Conservation (phyloP, 2,888 invertebrate species). For the Ophonus ardosiacus region DNA sequence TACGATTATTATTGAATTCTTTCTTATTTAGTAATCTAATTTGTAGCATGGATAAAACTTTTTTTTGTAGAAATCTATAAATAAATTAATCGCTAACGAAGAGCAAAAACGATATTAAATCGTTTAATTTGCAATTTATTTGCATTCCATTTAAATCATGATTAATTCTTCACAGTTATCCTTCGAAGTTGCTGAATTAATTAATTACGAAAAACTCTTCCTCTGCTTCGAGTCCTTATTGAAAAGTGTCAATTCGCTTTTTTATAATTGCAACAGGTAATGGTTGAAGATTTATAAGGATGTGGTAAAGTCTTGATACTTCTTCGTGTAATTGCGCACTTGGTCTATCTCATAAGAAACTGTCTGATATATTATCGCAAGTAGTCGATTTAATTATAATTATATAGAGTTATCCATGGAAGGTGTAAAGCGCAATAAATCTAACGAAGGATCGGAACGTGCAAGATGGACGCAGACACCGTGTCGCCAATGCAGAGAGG, state of each 20-base stretch:
- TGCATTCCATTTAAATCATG: conserved; percentile 36
- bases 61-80: conserved; percentile 10
- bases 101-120: conserved; percentile 17
- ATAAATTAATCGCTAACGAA: conserved; percentile 16
- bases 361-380: conserved; percentile 63
- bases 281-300: neutral
- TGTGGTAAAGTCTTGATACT: conserved; percentile 3
- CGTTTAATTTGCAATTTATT: conserved; percentile 51
- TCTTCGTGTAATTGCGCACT: conserved; percentile 56
- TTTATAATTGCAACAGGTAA: conserved; percentile 15
- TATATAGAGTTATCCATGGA: conserved; percentile 59
- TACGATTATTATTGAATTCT: neutral
- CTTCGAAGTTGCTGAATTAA: conserved; percentile 1
- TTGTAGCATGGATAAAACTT: neutral
- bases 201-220: conserved; percentile 41
- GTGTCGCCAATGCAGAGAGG: neutral
- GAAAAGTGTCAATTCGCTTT: conserved; percentile 24
- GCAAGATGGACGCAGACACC: conserved; percentile 22
- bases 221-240: conserved; percentile 8
- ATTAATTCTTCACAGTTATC: conserved; percentile 50
- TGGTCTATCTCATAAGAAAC: conserved; percentile 58
- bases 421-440: conserved; percentile 63
- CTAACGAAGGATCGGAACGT: conserved; percentile 30
- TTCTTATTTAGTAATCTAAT: neutral
- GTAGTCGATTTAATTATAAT: conserved; percentile 64